phyloP scores from a whole-genome alignment of 37 sponge, comb jelly and placozoan genomes.

The Haliclona indistincta region DNA sequence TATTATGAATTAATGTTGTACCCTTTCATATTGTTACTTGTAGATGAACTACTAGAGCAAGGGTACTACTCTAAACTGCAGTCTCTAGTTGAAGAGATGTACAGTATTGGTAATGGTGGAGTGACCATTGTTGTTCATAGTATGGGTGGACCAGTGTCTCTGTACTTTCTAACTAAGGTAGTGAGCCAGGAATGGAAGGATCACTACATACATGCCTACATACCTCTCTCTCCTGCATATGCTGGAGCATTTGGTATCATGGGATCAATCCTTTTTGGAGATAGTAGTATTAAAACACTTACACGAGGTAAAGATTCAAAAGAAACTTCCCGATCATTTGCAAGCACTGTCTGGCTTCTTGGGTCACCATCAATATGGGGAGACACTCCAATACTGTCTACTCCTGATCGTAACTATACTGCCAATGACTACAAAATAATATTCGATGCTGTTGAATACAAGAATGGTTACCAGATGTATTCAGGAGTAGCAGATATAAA shows the following conservation, averaged over 20 bases:
- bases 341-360: conserved; percentile 64
- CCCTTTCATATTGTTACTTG: background rate
- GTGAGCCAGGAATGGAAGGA: conserved; percentile 90
- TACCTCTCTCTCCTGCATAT: conserved; percentile 88
- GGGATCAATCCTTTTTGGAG: conserved; percentile 67
- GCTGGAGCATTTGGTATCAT: conserved; percentile 71
- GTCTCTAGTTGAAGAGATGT: conserved; percentile 1
- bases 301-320: conserved; percentile 27
- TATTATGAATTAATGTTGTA: background rate
- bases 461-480: conserved; percentile 69
- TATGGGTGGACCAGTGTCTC: conserved; percentile 76
- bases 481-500: conserved; percentile 37
- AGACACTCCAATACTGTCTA: conserved; percentile 42
- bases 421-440: conserved; percentile 78
- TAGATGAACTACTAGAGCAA: too few species aligned
- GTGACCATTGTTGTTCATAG: conserved; percentile 92
- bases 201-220: conserved; percentile 70
- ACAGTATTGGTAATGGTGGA: conserved; percentile 47
- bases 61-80: background rate
- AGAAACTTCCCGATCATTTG: conserved; percentile 37
- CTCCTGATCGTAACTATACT: conserved; percentile 67
- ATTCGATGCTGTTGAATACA: conserved; percentile 50
- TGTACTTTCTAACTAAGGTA: conserved; percentile 86
- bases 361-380: conserved; percentile 69
- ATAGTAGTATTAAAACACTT: conserved; percentile 59